Conservation (phyloP, 1,140 invertebrate genomes). For the Temnothorax longispinosus region DNA sequence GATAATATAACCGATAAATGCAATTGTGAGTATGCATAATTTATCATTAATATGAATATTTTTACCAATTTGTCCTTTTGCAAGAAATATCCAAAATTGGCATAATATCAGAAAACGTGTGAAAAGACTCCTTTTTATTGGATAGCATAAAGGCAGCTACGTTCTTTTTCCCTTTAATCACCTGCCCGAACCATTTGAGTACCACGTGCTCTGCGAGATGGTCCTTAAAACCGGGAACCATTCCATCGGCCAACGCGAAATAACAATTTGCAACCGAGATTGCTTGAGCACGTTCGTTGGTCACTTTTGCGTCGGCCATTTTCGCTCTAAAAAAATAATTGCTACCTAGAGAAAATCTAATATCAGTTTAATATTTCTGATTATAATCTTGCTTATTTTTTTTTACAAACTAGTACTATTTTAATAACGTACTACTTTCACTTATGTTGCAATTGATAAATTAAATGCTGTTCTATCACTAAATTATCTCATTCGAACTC, state of each 20-base stretch:
- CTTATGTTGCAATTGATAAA: background rate
- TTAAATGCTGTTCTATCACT: background rate
- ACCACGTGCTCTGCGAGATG: slow-evolving; percentile 77
- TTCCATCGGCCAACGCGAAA: slow-evolving; percentile 76
- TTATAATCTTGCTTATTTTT: background rate
- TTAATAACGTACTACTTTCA: background rate
- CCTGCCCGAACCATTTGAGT: slow-evolving; percentile 81
- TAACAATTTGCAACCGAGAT: slow-evolving; percentile 78
- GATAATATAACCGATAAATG: background rate
- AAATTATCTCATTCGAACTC: too few relatives aligned
- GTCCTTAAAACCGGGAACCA: slow-evolving; percentile 74
- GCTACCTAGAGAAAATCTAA: background rate
- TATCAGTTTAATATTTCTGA: background rate
- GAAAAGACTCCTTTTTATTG: slow-evolving; percentile 73
- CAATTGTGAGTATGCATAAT: background rate
- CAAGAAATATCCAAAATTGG: slow-evolving; percentile 68
- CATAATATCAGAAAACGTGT: slow-evolving; percentile 72
- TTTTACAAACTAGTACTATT: background rate
- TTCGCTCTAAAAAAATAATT: slow-evolving; percentile 4
- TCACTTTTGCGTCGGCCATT: slow-evolving; percentile 34
- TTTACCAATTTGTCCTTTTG: slow-evolving; percentile 48
- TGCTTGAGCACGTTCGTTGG: slow-evolving; percentile 58
- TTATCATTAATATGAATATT: background rate
- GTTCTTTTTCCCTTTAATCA: slow-evolving; percentile 75
- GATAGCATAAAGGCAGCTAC: slow-evolving; percentile 77